Conservation (phyloP, 2,113 vertebrate genomes). For the Catharus fuscescens region DNA sequence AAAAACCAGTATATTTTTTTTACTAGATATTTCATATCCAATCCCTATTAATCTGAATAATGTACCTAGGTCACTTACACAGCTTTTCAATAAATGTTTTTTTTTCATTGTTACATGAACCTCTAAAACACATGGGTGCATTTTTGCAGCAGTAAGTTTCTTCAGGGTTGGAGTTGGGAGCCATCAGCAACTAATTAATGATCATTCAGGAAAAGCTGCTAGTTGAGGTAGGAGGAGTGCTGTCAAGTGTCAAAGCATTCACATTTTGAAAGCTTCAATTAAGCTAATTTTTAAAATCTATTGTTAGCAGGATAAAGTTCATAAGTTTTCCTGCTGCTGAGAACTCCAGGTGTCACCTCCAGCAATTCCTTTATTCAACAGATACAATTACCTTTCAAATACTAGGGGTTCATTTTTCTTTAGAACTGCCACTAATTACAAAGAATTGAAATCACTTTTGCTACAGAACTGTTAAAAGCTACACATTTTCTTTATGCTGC, state of each 20-base stretch:
- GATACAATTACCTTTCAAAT: neutral
- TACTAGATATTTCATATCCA: neutral
- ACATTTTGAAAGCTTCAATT: constrained; percentile 55
- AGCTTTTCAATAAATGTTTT: neutral
- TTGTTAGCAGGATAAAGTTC: constrained; percentile 18
- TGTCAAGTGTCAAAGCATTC: constrained; percentile 44
- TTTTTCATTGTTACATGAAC: neutral
- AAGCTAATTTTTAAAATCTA: constrained; percentile 40
- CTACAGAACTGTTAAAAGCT: neutral
- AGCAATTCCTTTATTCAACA: neutral
- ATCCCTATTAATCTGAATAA: neutral
- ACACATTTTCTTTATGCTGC: neutral
- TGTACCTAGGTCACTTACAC: neutral
- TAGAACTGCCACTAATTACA: neutral
- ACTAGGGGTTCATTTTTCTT: neutral
- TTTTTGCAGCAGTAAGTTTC: constrained; percentile 3
- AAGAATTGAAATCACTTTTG: neutral
- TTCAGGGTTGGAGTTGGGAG: neutral
- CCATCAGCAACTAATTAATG: constrained; percentile 5
- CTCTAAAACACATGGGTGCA: neutral
- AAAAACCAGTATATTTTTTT: neutral
- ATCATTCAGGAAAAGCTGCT: constrained; percentile 12
- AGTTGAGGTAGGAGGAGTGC: neutral
- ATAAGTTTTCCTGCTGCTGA: neutral
- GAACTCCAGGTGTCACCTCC: neutral